Base-by-base conservation (phyloP, 2,888 invertebrate genomes). In the Nowickia ferox region DNA sequence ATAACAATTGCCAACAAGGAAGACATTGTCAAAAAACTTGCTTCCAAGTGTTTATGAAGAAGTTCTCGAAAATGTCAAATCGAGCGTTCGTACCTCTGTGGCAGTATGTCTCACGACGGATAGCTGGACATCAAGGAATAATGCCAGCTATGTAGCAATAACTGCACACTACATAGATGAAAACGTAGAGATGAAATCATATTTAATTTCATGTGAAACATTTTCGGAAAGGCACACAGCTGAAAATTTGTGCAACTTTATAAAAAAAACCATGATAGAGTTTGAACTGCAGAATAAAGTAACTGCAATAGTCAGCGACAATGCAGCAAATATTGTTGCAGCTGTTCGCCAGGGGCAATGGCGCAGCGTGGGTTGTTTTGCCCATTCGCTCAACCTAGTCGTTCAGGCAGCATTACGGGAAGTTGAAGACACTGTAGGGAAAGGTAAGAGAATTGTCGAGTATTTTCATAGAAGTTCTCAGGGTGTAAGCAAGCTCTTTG, bases 111-210 rank as follows among this genome's bases (percentile, higher is more conserved):
- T 63, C 19, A 75, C 80, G 2, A 46, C 63, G 10, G 80, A 80
- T 69, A 51, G 61, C 9, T 86, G 83, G 79, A 86, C 76, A 22
- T 83, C 82, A 8, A 55, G 38, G 48, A 59, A 48, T 1, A 57
- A 77, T n/a, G 42, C 61, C n/a, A 74, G 53, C 22, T 85, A 61
- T 61, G 40, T 82, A 13, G 72, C 76, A n/a, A 66, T 82, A 8
- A 85, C 82, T 13, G 78, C 63, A 1, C 85, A 85, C 44, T 84
- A 66, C 30, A 72, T 84, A n/a, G n/a, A n/a, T 48, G 57, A 46
- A 15, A 30, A 76, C 22, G 76, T 46, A 17, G 10, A 57, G 48
- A n/a, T 81, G 11, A n/a, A 40, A 13, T 82, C 81, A 2, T 19
- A 72, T 30, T 44, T 81, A 42, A 48, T 84, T 19, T 30, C 79